Evolutionary conservation across 2,797 vertebrate species (phyloP).

Genomic region (Centropyge bicolor): DNA sequence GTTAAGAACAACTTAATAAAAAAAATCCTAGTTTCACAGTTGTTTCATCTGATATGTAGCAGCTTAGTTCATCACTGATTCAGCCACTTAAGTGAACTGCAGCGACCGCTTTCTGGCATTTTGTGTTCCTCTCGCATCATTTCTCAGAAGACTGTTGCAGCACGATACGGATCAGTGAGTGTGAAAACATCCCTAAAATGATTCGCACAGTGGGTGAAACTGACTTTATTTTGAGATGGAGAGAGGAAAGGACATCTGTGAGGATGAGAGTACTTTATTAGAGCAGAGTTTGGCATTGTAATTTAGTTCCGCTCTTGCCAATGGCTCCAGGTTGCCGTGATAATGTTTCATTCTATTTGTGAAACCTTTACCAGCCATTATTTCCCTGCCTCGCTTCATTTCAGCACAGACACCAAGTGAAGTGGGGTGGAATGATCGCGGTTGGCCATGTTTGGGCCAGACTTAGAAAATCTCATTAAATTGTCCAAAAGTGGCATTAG

Average conservation of each 20-base stretch:
- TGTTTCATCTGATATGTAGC: constrained; percentile 30
- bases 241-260: constrained; percentile 48
- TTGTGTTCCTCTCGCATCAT: constrained; percentile 49
- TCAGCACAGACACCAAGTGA: constrained; percentile 22
- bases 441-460: constrained; percentile 17
- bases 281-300: constrained; percentile 42
- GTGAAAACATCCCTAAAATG: constrained; percentile 60
- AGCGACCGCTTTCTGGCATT: constrained; percentile 42
- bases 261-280: constrained; percentile 48
- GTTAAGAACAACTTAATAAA: constrained; percentile 6
- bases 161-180: constrained; percentile 59
- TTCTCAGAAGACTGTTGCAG: constrained; percentile 57
- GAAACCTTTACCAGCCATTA: constrained; percentile 28
- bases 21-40: background rate
- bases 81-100: constrained; percentile 44
- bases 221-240: constrained; percentile 57
- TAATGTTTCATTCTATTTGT: constrained; percentile 56
- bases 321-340: constrained; percentile 17
- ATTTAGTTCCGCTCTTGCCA: constrained; percentile 32
- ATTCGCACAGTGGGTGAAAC: constrained; percentile 57
- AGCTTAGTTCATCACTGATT: constrained; percentile 47
- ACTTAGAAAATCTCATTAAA: constrained; percentile 56
- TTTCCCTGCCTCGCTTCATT: constrained; percentile 21
- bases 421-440: background rate
- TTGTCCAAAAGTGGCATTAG: constrained; percentile 26